These are phyloP conservation scores for Hylaeus volcanicus DNA, from an alignment of 1,140 invertebrate genomes.

Conservation along the genomic window DNA sequence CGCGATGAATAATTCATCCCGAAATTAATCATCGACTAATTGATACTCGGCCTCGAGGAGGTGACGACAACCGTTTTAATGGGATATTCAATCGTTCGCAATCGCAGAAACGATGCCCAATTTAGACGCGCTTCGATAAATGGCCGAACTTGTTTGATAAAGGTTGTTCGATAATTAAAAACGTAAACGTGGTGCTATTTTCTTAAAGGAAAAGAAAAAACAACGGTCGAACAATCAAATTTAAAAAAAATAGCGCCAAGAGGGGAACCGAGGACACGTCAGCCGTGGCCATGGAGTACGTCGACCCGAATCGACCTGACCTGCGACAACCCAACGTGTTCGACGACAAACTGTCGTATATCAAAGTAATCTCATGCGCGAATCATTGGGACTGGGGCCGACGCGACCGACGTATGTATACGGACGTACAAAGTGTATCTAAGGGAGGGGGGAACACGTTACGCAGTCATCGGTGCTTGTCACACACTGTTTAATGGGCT, in stretches of 20 bases:
- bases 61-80: constrained; percentile 21
- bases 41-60: constrained; percentile 33
- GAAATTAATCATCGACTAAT: constrained; percentile 33
- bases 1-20: constrained; percentile 33
- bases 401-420: constrained; percentile 19
- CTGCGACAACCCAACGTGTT: constrained; percentile 73
- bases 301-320: constrained; percentile 75
- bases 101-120: not conserved
- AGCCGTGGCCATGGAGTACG: constrained; percentile 61
- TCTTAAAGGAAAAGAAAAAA: not conserved
- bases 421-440: not conserved
- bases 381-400: constrained; percentile 44
- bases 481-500: not conserved
- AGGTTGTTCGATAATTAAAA: not conserved
- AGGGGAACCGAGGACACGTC: not conserved
- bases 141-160: not conserved
- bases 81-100: not conserved
- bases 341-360: constrained; percentile 69
- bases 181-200: too few relatives aligned
- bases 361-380: constrained; percentile 70
- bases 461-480: constrained; percentile 35
- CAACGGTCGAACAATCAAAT: constrained; percentile 12
- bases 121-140: not conserved
- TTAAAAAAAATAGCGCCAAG: not conserved
- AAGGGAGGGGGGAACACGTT: constrained; percentile 12